A percentile compares a stretch with the other conserved stretches of the same genome.
Conservation (phyloP, 1,140 invertebrate genomes). For the Condylostylus longicornis region DNA sequence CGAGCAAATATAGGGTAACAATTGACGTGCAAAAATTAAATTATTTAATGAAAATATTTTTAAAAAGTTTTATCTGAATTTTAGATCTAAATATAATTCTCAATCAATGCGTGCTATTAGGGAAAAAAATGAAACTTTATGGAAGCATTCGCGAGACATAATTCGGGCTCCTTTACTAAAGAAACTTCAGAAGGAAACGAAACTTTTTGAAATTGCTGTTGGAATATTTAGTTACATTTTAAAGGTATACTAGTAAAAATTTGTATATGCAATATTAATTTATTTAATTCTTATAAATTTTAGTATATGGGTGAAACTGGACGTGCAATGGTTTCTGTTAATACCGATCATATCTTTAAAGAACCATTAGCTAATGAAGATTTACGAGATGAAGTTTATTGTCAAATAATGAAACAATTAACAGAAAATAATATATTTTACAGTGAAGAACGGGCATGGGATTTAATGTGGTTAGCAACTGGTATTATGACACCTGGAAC, state of each 20-base stretch:
- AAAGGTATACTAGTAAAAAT: slow-evolving; percentile 37
- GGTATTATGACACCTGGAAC: slow-evolving; percentile 66
- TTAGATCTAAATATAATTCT: too few species aligned
- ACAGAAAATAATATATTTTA: slow-evolving; percentile 67
- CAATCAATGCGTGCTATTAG: neutral
- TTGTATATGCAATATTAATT: neutral
- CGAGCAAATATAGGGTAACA: slow-evolving; percentile 36
- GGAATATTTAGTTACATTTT: slow-evolving; percentile 63
- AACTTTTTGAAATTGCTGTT: slow-evolving; percentile 56
- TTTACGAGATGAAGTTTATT: slow-evolving; percentile 81
- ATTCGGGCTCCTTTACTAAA: slow-evolving; percentile 73
- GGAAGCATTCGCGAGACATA: slow-evolving; percentile 70
- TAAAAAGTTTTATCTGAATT: too few species aligned
- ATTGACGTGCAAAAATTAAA: too few species aligned
- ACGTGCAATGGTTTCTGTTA: slow-evolving; percentile 45
- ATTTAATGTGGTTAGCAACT: slow-evolving; percentile 80
- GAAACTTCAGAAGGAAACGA: slow-evolving; percentile 60
- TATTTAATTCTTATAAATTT: too few species aligned
- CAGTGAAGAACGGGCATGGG: slow-evolving; percentile 85
- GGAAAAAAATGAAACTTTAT: slow-evolving; percentile 46
- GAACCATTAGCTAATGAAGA: slow-evolving; percentile 59
- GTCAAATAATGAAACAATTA: slow-evolving; percentile 87
- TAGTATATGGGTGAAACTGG: slow-evolving; percentile 87
- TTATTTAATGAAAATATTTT: too few species aligned
- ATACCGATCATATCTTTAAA: slow-evolving; percentile 79